Conservation (phyloP, 2,113 vertebrate genomes). For the Ceyx cyanopectus region DNA sequence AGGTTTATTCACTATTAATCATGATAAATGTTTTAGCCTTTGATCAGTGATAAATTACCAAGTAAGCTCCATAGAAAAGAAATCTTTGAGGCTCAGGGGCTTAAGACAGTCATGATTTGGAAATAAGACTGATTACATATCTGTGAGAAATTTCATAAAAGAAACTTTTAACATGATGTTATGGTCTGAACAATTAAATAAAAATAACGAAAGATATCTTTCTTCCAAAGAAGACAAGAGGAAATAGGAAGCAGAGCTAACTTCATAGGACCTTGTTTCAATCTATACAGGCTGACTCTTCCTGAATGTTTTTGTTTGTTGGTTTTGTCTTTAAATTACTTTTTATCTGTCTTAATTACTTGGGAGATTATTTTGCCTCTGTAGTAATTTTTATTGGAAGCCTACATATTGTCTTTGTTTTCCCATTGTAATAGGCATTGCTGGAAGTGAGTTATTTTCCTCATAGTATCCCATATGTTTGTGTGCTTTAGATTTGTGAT, state of each 20-base stretch:
- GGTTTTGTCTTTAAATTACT: background rate
- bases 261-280: constrained; percentile 51
- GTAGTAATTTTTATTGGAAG: background rate
- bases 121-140: constrained; percentile 85
- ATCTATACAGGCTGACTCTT: background rate
- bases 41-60: constrained; percentile 91
- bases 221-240: constrained; percentile 69
- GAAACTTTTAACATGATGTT: constrained; percentile 76
- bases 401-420: background rate
- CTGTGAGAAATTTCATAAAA: constrained; percentile 84
- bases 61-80: constrained; percentile 83
- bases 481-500: background rate
- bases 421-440: background rate
- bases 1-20: constrained; percentile 91
- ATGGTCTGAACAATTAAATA: constrained; percentile 82
- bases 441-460: background rate
- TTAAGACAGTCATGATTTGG: constrained; percentile 76
- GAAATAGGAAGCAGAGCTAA: constrained; percentile 44
- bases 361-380: background rate
- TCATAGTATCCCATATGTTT: background rate
- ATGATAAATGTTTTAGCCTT: constrained; percentile 92
- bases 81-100: constrained; percentile 83
- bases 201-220: constrained; percentile 77
- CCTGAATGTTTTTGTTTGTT: background rate
- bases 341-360: background rate